Evolutionary conservation across 2,888 invertebrate species (phyloP).

Genomic region (Galerucella pusilla): DNA sequence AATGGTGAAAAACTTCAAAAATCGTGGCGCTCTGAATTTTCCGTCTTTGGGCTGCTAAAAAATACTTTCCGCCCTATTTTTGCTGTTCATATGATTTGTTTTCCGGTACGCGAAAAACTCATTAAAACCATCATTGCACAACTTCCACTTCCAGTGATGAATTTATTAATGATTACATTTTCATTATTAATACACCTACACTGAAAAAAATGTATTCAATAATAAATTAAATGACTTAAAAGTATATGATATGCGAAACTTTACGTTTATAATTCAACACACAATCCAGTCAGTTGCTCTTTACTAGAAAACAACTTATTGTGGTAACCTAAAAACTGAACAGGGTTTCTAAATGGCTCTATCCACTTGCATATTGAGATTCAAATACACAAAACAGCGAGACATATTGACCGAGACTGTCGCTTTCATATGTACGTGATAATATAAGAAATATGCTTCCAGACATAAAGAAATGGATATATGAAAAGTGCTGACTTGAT

Average conservation of each 20-base stretch:
- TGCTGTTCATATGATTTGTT: no score
- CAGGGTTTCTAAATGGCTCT: neutral
- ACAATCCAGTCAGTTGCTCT: neutral
- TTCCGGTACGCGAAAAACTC: no score
- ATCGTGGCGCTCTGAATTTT: no score
- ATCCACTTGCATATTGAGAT: constrained; percentile 5
- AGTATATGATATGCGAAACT: neutral
- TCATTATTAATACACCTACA: no score
- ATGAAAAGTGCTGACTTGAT: constrained; percentile 38
- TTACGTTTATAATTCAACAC: neutral
- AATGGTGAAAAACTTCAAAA: no score
- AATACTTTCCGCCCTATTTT: no score
- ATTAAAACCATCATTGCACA: no score
- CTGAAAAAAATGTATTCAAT: neutral
- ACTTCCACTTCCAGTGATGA: no score
- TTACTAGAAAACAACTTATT: neutral
- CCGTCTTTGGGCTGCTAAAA: no score
- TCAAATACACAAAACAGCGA: constrained; percentile 13
- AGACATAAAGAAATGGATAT: constrained; percentile 32
- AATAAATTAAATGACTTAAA: neutral
- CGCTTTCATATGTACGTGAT: constrained; percentile 18
- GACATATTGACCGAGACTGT: constrained; percentile 21
- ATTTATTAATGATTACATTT: no score
- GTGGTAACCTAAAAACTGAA: neutral
- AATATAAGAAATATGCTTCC: constrained; percentile 36